Conservation (phyloP, 2,113 vertebrate genomes). For the Globicephala melas region DNA sequence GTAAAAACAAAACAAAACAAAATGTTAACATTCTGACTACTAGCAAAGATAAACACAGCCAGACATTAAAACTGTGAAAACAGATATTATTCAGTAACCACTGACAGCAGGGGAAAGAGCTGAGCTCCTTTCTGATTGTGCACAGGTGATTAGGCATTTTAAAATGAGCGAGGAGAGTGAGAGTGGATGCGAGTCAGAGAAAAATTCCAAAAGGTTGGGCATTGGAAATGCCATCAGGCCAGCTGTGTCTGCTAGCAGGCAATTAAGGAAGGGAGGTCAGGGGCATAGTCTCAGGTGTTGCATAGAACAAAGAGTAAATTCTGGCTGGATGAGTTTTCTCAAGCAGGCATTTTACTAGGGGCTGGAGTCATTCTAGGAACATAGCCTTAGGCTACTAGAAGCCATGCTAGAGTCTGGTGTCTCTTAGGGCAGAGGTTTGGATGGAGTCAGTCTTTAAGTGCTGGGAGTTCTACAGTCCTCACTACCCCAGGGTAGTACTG, state of each 20-base stretch:
- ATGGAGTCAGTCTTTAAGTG: background rate
- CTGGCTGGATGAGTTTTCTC: background rate
- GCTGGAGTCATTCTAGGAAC: background rate
- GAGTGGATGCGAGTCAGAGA: background rate
- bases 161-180: background rate
- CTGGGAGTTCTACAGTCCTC: background rate
- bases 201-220: background rate
- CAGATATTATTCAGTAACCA: background rate
- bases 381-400: background rate
- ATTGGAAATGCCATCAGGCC: background rate
- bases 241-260: background rate
- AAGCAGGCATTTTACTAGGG: background rate
- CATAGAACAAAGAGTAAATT: background rate
- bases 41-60: background rate
- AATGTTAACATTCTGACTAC: constrained; percentile 1
- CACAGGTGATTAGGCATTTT: background rate
- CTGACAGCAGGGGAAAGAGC: background rate
- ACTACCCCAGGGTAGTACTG: background rate
- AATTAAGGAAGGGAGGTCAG: background rate
- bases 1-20: background rate
- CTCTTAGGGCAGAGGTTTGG: background rate
- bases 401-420: background rate
- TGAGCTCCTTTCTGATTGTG: background rate
- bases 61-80: background rate
- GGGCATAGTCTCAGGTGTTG: background rate